Evolutionary conservation across 2,888 invertebrate species (phyloP).

Genomic region (Hermodice carunculata): DNA sequence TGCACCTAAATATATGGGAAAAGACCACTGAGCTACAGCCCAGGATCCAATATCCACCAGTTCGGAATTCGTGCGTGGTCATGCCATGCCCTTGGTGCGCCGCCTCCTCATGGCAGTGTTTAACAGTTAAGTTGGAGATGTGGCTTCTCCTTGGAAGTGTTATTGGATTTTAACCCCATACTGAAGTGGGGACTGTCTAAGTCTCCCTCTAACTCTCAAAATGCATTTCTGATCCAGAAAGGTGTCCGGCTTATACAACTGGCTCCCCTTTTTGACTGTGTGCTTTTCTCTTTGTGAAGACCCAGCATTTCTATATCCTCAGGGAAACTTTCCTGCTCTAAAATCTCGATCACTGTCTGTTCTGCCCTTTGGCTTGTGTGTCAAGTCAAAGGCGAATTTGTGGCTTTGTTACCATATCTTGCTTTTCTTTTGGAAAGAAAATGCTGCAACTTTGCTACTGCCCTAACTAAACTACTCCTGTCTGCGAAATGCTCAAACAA

Average conservation of each 20-base stretch:
- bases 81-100: conserved; percentile 41
- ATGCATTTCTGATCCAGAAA: conserved; percentile 30
- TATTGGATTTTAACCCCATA: conserved; percentile 20
- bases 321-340: conserved; percentile 5
- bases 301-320: conserved; percentile 2
- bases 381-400: no score
- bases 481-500: conserved; percentile 14
- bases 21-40: conserved; percentile 9
- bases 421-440: no score
- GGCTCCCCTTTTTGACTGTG: neutral
- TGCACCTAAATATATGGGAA: conserved; percentile 15
- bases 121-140: conserved; percentile 20
- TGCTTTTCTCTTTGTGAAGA: neutral
- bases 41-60: conserved; percentile 31
- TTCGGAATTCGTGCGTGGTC: conserved; percentile 36
- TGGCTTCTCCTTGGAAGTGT: conserved; percentile 19
- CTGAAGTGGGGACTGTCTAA: neutral
- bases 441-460: neutral
- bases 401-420: no score
- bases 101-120: conserved; percentile 37
- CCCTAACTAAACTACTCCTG: conserved; percentile 11
- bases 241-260: conserved; percentile 12
- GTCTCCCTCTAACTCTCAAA: conserved; percentile 29
- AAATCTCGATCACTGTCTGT: neutral
- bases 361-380: conserved; percentile 11